These are phyloP conservation scores for Psix sp. DNA, from an alignment of 1,140 invertebrate species.

Conservation along the genomic window DNA sequence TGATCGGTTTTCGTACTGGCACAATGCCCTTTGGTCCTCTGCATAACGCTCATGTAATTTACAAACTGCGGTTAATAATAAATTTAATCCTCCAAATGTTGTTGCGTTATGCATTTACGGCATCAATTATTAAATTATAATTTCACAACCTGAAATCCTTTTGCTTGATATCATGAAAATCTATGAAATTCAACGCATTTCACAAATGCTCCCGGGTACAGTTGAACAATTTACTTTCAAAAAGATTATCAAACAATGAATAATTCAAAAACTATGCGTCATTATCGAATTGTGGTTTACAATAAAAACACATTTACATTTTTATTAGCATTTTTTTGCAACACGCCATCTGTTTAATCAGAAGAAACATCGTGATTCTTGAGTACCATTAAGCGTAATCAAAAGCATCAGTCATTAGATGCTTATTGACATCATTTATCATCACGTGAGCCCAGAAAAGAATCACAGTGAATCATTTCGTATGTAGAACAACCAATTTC, in stretches of 20 bases:
- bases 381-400: conserved; percentile 13
- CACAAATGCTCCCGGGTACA: too few species aligned
- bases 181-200: too few species aligned
- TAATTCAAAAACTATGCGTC: too few species aligned
- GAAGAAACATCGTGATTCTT: conserved; percentile 14
- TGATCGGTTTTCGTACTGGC: conserved; percentile 29
- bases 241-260: too few species aligned
- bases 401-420: conserved; percentile 17
- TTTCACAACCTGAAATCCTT: conserved; percentile 7
- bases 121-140: conserved; percentile 14
- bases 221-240: too few species aligned
- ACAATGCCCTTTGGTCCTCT: conserved; percentile 38
- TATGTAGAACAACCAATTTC: conserved; percentile 17
- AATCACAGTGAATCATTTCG: conserved; percentile 23
- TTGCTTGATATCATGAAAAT: too few species aligned
- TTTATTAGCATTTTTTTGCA: conserved; percentile 13
- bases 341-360: conserved; percentile 2
- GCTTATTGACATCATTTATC: conserved; percentile 24
- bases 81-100: conserved; percentile 16
- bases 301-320: conserved; percentile 14
- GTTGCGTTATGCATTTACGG: conserved; percentile 18
- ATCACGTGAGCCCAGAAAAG: too few species aligned
- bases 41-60: conserved; percentile 15
- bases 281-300: conserved; percentile 17
- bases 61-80: conserved; percentile 29